Evolutionary conservation across 2,888 invertebrate species (phyloP), one percentile per base, ranked within the genome.

Genomic region (Trachelus iudaicus): DNA sequence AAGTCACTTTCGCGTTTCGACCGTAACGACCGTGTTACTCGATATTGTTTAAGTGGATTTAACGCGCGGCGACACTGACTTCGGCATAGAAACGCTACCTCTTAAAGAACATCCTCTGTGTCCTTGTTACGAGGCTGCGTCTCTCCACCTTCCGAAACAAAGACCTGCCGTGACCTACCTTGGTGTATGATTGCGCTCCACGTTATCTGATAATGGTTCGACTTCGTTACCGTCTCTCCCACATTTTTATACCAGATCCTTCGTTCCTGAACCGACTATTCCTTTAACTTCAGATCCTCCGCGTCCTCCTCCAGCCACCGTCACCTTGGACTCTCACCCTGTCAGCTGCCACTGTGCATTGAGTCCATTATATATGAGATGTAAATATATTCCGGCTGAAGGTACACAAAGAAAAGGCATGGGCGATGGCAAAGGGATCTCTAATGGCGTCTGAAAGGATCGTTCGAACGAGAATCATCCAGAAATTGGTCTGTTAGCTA

Each of bases 361-460:
- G 69, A 75, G 69, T 69, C 34, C 75, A 75, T 68, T 34, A 34
- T 56, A 75, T 56, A 75, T 69, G 69, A 75, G 31, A 69, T 75
- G 75, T 75, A 75, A 75, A 75, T 75, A 75, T 75, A 69, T 75
- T 34, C 34, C 15, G 34, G 30, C 30, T 69, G 68, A 75, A 75
- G 34, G 34, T 75, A 56, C n/a, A 30, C 35, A 75, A 40, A 35
- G 37, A 75, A 75, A 75, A 40, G 56, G 33, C 35, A 56, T 75
- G 15, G 40, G 9, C 0, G 23, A 23, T 23, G 40, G 40, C 40
- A 56, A 56, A 56, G 23, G 23, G 40, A 56, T 56, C 40, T 56
- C 40, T 56, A 56, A 56, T 23, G 40, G 23, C 23, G 40, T 56
- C 23, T 56, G 40, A 56, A 23, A 56, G 40, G 23, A 56, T 23